phyloP scores from a whole-genome alignment of 2,888 invertebrate species.

The Protonemura montana region DNA sequence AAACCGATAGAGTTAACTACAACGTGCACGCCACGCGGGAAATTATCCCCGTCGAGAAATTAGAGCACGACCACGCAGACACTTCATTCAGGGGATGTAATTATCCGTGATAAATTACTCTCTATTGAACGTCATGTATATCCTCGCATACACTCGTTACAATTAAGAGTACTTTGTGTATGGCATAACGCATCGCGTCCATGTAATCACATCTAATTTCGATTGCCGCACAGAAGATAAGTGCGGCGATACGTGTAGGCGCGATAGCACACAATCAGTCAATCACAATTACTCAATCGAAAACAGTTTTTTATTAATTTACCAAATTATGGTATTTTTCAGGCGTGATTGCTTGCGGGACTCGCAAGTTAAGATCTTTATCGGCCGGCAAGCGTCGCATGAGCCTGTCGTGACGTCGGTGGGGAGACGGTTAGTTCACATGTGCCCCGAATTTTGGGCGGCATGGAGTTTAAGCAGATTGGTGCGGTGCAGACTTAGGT shows the following conservation, averaged over 20 bases:
- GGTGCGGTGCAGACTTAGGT: too few species aligned
- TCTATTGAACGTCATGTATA: neutral
- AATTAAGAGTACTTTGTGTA: too few species aligned
- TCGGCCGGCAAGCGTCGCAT: neutral
- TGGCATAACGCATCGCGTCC: too few species aligned
- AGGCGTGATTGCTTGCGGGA: neutral
- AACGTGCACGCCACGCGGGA: neutral
- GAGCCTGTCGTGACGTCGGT: too few species aligned
- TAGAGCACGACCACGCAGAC: neutral
- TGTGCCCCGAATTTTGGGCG: too few species aligned
- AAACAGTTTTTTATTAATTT: neutral
- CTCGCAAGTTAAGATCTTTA: neutral
- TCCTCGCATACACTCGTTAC: too few species aligned
- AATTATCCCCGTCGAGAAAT: neutral
- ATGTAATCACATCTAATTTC: too few species aligned
- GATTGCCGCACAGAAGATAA: too few species aligned
- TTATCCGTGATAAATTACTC: neutral
- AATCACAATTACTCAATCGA: constrained; percentile 12
- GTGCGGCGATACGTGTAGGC: too few species aligned
- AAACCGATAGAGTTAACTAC: neutral
- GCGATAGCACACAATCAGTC: neutral
- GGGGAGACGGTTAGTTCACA: too few species aligned
- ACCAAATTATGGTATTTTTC: neutral
- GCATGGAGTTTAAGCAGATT: too few species aligned
- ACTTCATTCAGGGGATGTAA: neutral